These are phyloP conservation scores for Limnothrissa miodon DNA, from an alignment of 2,113 vertebrate species.

Conservation along the genomic window DNA sequence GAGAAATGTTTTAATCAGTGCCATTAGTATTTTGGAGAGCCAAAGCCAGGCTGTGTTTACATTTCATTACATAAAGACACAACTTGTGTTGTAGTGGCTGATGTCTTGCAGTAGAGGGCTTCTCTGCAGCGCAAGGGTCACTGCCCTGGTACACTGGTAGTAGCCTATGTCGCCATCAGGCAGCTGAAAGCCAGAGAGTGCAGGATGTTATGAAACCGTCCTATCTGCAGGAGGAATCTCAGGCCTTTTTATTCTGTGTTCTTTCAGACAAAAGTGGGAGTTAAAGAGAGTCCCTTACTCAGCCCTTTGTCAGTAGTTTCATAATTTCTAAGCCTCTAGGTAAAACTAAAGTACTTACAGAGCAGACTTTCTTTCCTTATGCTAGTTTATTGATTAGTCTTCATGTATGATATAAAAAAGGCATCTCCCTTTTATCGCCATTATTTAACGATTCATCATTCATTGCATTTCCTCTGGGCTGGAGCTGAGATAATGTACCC, in stretches of 20 bases:
- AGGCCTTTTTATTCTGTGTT: neutral
- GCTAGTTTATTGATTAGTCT: neutral
- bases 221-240: neutral
- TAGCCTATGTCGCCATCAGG: neutral
- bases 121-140: neutral
- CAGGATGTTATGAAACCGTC: neutral
- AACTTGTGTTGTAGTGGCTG: neutral
- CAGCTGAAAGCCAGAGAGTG: neutral
- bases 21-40: neutral
- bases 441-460: slow-evolving; percentile 49
- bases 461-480: slow-evolving; percentile 17
- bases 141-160: neutral
- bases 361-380: neutral
- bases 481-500: slow-evolving; percentile 41
- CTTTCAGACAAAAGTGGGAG: neutral
- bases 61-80: too few species aligned
- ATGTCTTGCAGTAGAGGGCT: neutral
- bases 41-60: neutral
- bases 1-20: slow-evolving; percentile 2
- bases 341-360: neutral
- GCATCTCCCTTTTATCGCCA: neutral
- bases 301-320: neutral
- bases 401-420: too few species aligned
- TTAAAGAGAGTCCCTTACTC: neutral
- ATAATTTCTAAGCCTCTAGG: neutral